Percentiles rank a stretch among this genome's conserved stretches.
phyloP scores from a whole-genome alignment of 2,888 invertebrate genomes.

The Nymphalis c-album region DNA sequence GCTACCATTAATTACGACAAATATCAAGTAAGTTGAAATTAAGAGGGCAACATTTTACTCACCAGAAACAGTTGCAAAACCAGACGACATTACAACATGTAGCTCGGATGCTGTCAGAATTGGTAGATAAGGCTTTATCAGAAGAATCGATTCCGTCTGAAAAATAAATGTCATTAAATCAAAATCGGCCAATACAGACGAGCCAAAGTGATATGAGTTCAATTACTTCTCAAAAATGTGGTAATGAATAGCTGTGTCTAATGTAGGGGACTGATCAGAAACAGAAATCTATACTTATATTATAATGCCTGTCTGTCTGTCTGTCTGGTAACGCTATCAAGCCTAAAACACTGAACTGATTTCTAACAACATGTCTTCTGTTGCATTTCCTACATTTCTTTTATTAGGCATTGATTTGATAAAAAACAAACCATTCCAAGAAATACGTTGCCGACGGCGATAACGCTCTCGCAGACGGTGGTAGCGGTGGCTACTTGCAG shows the following conservation, averaged over 20 bases:
- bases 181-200: not conserved
- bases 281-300: too few species aligned
- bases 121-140: constrained; percentile 93
- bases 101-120: constrained; percentile 94
- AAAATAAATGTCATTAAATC: constrained; percentile 23
- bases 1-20: too few species aligned
- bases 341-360: too few species aligned
- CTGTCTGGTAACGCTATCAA: too few species aligned
- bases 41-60: constrained; percentile 44
- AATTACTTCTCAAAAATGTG: too few species aligned
- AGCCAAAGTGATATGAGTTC: too few species aligned
- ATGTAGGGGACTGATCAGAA: too few species aligned
- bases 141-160: constrained; percentile 93
- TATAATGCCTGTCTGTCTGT: too few species aligned
- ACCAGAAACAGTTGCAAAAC: constrained; percentile 97
- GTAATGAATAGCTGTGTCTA: not conserved
- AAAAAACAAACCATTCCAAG: constrained; percentile 89
- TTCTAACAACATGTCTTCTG: too few species aligned
- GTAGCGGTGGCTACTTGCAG: constrained; percentile 85
- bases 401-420: too few species aligned
- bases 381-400: too few species aligned
- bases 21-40: too few species aligned
- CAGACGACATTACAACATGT: constrained; percentile 95
- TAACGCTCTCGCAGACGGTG: constrained; percentile 96
- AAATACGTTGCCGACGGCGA: constrained; percentile 95